Evolutionary conservation across 2,888 invertebrate genomes (phyloP).

Genomic region (Spilarctia lutea): DNA sequence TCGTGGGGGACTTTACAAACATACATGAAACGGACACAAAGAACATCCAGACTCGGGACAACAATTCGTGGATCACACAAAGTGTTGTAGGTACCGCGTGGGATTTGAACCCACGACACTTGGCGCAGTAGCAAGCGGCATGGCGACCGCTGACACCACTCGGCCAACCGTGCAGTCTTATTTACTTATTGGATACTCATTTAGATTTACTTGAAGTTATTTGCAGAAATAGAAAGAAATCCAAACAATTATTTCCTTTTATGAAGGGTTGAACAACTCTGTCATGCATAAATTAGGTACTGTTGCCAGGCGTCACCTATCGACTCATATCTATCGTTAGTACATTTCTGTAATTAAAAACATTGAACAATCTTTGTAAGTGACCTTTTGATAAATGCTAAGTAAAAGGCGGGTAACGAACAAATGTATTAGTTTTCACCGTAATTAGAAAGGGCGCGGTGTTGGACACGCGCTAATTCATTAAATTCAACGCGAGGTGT

Average conservation of each 20-base stretch:
- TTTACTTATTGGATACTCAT: too few species aligned
- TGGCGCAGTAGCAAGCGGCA: too few species aligned
- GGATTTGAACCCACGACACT: too few species aligned
- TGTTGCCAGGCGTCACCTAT: background rate
- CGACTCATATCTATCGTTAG: background rate
- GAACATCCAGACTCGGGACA: too few species aligned
- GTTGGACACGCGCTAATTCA: constrained; percentile 5
- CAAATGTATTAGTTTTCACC: constrained; percentile 46
- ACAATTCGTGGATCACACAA: too few species aligned
- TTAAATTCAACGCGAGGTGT: constrained; percentile 6
- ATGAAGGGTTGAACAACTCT: background rate
- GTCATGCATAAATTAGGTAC: background rate
- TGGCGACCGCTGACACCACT: too few species aligned
- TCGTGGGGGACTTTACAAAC: too few species aligned
- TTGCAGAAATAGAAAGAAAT: too few species aligned
- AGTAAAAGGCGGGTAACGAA: constrained; percentile 29
- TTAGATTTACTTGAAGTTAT: constrained; percentile 2
- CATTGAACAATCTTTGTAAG: background rate
- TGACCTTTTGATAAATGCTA: constrained; percentile 4
- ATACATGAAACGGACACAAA: too few species aligned
- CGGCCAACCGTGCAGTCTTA: too few species aligned
- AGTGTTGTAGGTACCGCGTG: too few species aligned
- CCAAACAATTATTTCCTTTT: too few species aligned
- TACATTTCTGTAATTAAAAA: constrained; percentile 5
- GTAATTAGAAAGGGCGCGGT: constrained; percentile 49